A percentile compares a stretch with the other conserved stretches of the same genome.
phyloP scores from a whole-genome alignment of 2,888 invertebrate species.

The Baronia brevicornis region DNA sequence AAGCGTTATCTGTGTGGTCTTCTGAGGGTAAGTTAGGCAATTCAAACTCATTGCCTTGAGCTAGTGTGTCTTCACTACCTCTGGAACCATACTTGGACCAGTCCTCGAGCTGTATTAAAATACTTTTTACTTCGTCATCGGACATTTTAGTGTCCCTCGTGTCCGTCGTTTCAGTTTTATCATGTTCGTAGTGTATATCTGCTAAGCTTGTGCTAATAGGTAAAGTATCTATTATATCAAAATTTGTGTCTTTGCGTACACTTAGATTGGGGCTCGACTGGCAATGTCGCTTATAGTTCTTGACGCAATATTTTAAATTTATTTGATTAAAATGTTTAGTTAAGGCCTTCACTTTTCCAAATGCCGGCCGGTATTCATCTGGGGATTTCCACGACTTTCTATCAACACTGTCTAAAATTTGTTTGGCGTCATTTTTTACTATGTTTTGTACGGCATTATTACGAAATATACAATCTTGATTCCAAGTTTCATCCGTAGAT shows the following conservation, averaged over 20 bases:
- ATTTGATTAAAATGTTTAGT: constrained; percentile 80
- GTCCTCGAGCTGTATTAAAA: constrained; percentile 62
- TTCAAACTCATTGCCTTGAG: constrained; percentile 65
- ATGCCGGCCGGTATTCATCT: constrained; percentile 80
- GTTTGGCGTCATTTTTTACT: constrained; percentile 41
- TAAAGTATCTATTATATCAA: constrained; percentile 35
- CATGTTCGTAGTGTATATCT: constrained; percentile 57
- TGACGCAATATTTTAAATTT: constrained; percentile 57
- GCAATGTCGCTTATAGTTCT: constrained; percentile 59
- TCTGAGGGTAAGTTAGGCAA: constrained; percentile 62
- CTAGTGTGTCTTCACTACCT: constrained; percentile 63
- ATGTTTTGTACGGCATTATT: constrained; percentile 29
- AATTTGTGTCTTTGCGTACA: constrained; percentile 33
- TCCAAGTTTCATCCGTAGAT: constrained; percentile 41
- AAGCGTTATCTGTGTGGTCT: constrained; percentile 40
- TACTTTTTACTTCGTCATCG: constrained; percentile 64
- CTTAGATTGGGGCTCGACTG: constrained; percentile 67
- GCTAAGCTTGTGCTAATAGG: constrained; percentile 58
- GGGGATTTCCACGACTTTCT: constrained; percentile 82
- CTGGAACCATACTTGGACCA: constrained; percentile 69
- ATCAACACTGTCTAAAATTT: constrained; percentile 51
- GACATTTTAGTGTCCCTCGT: constrained; percentile 48
- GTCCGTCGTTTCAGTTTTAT: constrained; percentile 46
- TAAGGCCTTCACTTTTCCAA: constrained; percentile 82
- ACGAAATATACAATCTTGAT: constrained; percentile 23